phyloP scores from a whole-genome alignment of 2,797 vertebrate species.

The Vultur gryphus region DNA sequence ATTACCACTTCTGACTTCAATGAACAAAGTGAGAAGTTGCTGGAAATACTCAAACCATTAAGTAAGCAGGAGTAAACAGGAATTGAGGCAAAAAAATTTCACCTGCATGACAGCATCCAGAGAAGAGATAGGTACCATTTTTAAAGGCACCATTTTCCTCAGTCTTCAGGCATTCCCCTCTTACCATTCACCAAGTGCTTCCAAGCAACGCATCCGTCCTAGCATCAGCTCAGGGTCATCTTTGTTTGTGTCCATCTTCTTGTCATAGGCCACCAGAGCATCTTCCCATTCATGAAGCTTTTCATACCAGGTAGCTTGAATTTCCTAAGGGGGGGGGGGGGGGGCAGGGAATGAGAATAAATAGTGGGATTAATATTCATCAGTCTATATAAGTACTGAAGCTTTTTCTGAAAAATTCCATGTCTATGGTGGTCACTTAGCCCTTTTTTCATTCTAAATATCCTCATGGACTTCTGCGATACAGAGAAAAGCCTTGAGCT shows the following conservation, averaged over 20 bases:
- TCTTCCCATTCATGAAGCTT: constrained; percentile 99
- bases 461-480: background rate
- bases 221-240: constrained; percentile 96
- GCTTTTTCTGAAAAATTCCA: background rate
- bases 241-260: constrained; percentile 98
- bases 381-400: background rate
- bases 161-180: background rate
- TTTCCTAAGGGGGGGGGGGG: constrained; percentile 81
- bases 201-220: constrained; percentile 96
- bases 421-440: background rate
- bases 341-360: background rate
- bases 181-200: constrained; percentile 97
- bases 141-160: background rate
- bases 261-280: constrained; percentile 93
- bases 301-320: constrained; percentile 99
- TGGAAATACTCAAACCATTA: background rate
- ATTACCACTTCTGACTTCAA: background rate
- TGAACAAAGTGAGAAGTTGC: background rate
- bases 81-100: background rate
- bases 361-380: background rate
- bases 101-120: background rate
- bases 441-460: background rate
- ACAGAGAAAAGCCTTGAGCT: background rate
- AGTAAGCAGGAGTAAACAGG: background rate
- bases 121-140: background rate